phyloP scores from a whole-genome alignment of 2,888 invertebrate species.

The Hipparchia sbordonii region DNA sequence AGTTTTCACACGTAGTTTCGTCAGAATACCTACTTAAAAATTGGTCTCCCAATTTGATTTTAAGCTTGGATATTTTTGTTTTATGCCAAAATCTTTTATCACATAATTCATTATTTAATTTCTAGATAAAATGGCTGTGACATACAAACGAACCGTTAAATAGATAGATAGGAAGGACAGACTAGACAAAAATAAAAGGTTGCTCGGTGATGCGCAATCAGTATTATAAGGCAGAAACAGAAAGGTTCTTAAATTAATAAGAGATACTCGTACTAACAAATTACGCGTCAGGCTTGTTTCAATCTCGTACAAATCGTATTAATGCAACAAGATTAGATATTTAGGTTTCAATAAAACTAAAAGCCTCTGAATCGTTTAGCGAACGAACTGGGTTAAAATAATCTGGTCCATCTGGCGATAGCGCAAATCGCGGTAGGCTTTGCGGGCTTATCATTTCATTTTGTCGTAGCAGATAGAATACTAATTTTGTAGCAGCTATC shows the following conservation, averaged over 20 bases:
- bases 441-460: slow-evolving; percentile 35
- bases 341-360: slow-evolving; percentile 26
- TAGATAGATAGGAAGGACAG: too few relatives aligned
- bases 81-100: too few relatives aligned
- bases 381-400: slow-evolving; percentile 27
- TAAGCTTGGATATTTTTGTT: neutral
- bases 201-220: too few relatives aligned
- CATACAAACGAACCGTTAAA: too few relatives aligned
- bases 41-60: neutral
- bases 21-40: neutral
- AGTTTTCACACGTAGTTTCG: neutral
- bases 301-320: slow-evolving; percentile 1
- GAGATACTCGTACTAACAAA: neutral
- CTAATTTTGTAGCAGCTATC: slow-evolving; percentile 37
- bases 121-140: too few relatives aligned
- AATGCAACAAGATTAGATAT: slow-evolving; percentile 15
- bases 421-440: slow-evolving; percentile 24
- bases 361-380: slow-evolving; percentile 22
- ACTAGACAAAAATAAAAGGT: too few relatives aligned
- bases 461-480: slow-evolving; percentile 36
- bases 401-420: slow-evolving; percentile 27
- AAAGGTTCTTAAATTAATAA: too few relatives aligned
- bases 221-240: too few relatives aligned
- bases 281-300: neutral
- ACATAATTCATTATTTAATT: too few relatives aligned